These are phyloP conservation scores for Lophura nycthemera DNA, from an alignment of 2,113 vertebrate species.

Conservation along the genomic window DNA sequence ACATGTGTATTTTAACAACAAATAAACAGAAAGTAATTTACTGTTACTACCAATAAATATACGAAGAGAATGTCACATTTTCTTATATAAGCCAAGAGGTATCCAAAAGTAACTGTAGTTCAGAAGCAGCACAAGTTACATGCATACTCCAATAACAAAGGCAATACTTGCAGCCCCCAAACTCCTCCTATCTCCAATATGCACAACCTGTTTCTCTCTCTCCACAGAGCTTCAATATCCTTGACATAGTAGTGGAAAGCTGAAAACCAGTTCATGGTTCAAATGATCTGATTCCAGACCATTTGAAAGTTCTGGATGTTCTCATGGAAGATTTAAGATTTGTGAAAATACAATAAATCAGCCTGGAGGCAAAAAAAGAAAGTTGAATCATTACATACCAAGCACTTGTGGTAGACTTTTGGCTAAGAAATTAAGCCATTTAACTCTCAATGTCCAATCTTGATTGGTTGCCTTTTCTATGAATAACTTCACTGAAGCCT, in stretches of 20 bases:
- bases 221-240: neutral
- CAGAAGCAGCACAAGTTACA: neutral
- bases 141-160: neutral
- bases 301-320: neutral
- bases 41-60: neutral
- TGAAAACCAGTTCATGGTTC: neutral
- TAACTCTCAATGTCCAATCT: slow-evolving; percentile 92
- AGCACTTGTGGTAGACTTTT: slow-evolving; percentile 82
- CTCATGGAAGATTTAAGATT: rapidly evolving
- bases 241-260: neutral
- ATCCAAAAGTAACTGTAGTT: neutral
- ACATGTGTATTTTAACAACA: neutral
- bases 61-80: neutral
- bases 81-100: neutral
- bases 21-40: neutral
- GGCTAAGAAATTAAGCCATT: slow-evolving; percentile 90
- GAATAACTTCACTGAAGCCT: slow-evolving; percentile 86
- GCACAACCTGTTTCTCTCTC: neutral
- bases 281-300: neutral
- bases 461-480: slow-evolving; percentile 89
- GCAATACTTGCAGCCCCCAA: neutral
- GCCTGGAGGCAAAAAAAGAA: neutral
- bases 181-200: neutral
- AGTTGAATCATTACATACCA: slow-evolving; percentile 67
- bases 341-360: neutral